These are phyloP conservation scores for Oscheius sp. DNA, from an alignment of 2,888 invertebrate genomes.

Conservation along the genomic window DNA sequence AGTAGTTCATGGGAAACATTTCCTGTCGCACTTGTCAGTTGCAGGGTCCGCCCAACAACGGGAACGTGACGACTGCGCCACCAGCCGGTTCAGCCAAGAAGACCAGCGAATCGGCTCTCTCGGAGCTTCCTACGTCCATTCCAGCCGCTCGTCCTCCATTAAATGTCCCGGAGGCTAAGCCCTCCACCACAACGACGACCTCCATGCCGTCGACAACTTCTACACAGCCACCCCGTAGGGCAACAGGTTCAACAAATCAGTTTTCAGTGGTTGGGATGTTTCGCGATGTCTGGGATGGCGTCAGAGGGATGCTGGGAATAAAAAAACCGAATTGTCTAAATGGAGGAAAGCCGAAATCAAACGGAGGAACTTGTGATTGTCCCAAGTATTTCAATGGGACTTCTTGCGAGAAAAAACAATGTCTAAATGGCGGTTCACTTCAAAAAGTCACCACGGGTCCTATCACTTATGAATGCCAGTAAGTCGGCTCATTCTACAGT, in stretches of 20 bases:
- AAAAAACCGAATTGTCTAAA: slow-evolving; percentile 54
- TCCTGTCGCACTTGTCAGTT: background rate
- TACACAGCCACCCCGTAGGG: background rate
- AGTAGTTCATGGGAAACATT: too few species aligned
- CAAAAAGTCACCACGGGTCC: slow-evolving; percentile 25
- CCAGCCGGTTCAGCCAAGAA: background rate
- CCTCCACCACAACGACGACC: background rate
- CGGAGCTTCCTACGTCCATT: background rate
- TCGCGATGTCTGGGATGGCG: slow-evolving; percentile 25
- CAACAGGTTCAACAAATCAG: too few species aligned
- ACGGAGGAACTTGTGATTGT: slow-evolving; percentile 55
- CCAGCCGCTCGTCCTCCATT: slow-evolving; percentile 2
- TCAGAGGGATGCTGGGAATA: slow-evolving; percentile 49
- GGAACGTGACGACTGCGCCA: background rate
- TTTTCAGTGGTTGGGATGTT: slow-evolving; percentile 22
- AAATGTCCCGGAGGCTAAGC: background rate
- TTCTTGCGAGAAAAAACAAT: slow-evolving; percentile 54
- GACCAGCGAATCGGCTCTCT: background rate
- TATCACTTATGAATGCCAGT: slow-evolving; percentile 32
- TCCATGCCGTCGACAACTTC: too few species aligned
- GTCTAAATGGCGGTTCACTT: slow-evolving; percentile 52
- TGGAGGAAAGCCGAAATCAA: slow-evolving; percentile 50
- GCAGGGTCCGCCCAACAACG: background rate
- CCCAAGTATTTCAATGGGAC: slow-evolving; percentile 49
- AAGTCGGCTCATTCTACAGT: background rate